A percentile compares a stretch with the other conserved stretches of the same genome.
These are phyloP conservation scores for Sigmodon hispidus DNA, from an alignment of 2,113 vertebrate genomes.

Conservation along the genomic window DNA sequence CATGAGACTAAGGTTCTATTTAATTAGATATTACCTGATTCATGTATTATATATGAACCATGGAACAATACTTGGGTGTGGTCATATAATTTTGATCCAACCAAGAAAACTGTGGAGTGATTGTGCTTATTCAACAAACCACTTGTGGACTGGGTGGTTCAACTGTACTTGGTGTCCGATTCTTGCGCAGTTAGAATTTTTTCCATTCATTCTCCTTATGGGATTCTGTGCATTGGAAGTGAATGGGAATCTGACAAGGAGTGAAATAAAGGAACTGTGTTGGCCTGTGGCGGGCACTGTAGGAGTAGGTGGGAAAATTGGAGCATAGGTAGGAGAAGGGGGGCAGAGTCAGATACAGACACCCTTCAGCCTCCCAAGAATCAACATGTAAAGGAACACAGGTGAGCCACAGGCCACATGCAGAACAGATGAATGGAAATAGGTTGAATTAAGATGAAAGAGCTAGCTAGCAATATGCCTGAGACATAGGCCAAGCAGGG, in stretches of 20 bases:
- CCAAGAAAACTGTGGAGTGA: background rate
- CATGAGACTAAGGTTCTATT: background rate
- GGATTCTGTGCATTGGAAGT: background rate
- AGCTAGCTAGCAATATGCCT: too few relatives aligned
- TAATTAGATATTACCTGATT: background rate
- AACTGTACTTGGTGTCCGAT: background rate
- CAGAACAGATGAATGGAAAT: too few relatives aligned
- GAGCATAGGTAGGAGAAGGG: too few relatives aligned
- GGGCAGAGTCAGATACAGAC: too few relatives aligned
- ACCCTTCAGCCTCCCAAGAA: too few relatives aligned
- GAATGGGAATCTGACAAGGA: background rate
- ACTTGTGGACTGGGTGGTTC: background rate
- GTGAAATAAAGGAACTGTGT: too few relatives aligned
- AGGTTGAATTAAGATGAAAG: too few relatives aligned
- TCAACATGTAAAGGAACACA: too few relatives aligned
- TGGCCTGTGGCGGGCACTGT: too few relatives aligned
- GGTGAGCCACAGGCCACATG: too few relatives aligned
- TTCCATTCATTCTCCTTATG: background rate
- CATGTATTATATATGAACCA: background rate
- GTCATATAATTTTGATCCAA: background rate
- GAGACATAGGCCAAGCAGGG: too few relatives aligned
- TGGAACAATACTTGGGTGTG: background rate
- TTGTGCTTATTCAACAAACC: slow-evolving; percentile 27
- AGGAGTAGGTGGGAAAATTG: too few relatives aligned
- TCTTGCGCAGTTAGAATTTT: background rate